Conservation (phyloP, 2,113 vertebrate genomes). For the Ammospiza caudacuta region DNA sequence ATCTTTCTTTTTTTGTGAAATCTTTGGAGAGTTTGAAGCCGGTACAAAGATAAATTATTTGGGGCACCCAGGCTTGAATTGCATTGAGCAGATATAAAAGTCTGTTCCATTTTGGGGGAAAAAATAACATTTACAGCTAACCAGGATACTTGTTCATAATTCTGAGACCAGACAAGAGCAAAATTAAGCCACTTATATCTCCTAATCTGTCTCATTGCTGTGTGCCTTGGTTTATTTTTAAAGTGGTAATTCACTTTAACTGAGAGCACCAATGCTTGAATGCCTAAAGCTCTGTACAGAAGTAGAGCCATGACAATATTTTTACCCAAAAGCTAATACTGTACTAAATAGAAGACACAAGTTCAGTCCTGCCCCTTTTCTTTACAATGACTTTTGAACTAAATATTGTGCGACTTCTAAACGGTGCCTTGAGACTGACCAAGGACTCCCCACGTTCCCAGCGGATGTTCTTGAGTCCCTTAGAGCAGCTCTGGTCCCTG, state of each 20-base stretch:
- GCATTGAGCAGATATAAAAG: background rate
- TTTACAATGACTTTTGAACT: background rate
- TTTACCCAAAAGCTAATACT: background rate
- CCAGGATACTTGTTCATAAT: background rate
- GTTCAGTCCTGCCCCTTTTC: background rate
- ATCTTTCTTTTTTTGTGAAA: background rate
- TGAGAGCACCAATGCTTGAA: background rate
- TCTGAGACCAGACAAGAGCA: background rate
- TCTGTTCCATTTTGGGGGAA: background rate
- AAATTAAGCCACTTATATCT: background rate
- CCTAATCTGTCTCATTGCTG: background rate
- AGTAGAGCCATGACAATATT: background rate
- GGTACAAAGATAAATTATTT: background rate
- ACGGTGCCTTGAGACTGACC: background rate
- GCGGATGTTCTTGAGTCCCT: background rate
- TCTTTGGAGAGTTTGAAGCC: background rate
- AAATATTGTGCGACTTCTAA: background rate
- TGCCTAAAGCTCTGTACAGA: background rate
- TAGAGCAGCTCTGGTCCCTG: background rate
- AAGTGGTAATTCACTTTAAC: background rate
- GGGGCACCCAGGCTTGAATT: background rate
- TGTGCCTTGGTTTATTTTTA: background rate
- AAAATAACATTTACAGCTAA: background rate
- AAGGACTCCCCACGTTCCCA: fast-evolving
- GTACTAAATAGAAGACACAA: background rate